phyloP scores from a whole-genome alignment of 37 sponge, comb jelly and placozoan genomes.

The Bolinopsis microptera region DNA sequence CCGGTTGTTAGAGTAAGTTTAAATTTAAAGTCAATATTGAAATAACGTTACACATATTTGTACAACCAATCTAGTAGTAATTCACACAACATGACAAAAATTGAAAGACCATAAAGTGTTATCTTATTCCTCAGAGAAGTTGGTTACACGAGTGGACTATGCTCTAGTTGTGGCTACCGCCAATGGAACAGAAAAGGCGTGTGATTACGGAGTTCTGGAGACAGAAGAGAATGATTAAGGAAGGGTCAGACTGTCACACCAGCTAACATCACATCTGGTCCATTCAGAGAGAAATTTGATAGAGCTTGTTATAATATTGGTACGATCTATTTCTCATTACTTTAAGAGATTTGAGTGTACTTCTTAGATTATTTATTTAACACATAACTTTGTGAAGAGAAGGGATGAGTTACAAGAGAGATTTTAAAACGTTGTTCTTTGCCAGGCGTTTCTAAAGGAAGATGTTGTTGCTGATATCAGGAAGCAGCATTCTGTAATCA shows the following conservation, averaged over 20 bases:
- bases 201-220: neutral
- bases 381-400: conserved; percentile 6
- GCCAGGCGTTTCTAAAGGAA: neutral
- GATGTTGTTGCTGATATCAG: neutral
- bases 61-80: no score
- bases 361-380: no score
- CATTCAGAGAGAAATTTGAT: neutral
- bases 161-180: neutral
- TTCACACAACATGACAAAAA: no score
- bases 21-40: no score
- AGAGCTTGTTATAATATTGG: no score
- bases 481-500: neutral
- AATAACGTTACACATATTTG: no score
- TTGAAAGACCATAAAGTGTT: no score
- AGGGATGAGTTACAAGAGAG: neutral
- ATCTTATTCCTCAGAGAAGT: no score
- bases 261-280: neutral
- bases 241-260: neutral
- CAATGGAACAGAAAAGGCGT: neutral
- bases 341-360: no score
- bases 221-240: neutral
- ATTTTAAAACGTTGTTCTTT: neutral
- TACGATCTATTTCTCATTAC: no score
- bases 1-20: no score
- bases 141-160: neutral